Percentiles rank a stretch among this genome's conserved stretches.
phyloP scores from a whole-genome alignment of 2,113 vertebrate species.

The Ophiodon elongatus region DNA sequence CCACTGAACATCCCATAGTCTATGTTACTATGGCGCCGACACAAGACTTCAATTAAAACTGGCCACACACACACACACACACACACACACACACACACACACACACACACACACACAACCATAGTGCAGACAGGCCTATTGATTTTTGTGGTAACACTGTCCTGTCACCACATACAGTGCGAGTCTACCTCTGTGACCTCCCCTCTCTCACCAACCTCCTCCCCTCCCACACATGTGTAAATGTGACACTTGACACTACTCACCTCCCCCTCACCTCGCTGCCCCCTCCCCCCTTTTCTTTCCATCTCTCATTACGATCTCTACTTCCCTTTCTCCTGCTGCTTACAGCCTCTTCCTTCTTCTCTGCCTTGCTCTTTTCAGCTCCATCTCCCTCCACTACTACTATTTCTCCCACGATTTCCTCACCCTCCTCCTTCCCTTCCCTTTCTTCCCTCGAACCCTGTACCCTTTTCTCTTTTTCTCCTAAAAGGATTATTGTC shows the following conservation, averaged over 20 bases:
- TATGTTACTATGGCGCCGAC: slow-evolving; percentile 55
- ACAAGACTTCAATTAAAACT: slow-evolving; percentile 69
- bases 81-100: slow-evolving; percentile 36
- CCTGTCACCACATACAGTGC: slow-evolving; percentile 68
- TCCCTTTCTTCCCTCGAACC: slow-evolving; percentile 1
- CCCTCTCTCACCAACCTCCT: slow-evolving; percentile 1
- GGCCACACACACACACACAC: slow-evolving; percentile 29
- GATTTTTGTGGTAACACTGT: slow-evolving; percentile 75
- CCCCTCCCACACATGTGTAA: slow-evolving; percentile 73
- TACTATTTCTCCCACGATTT: background rate
- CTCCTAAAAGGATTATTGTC: slow-evolving; percentile 46
- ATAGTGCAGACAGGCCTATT: slow-evolving; percentile 67
- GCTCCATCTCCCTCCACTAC: background rate
- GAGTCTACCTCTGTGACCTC: slow-evolving; percentile 52
- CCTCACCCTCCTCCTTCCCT: background rate
- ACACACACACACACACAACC: slow-evolving; percentile 7
- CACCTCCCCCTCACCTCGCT: slow-evolving; percentile 50
- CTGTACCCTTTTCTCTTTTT: background rate
- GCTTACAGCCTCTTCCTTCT: background rate
- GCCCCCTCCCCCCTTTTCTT: slow-evolving; percentile 24
- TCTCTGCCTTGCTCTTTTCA: slow-evolving; percentile 10
- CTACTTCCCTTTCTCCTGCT: slow-evolving; percentile 19
- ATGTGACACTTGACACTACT: slow-evolving; percentile 72
- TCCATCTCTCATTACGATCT: slow-evolving; percentile 42
- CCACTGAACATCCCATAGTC: slow-evolving; percentile 45